Evolutionary conservation across 1,140 invertebrate genomes (phyloP).

Genomic region (Drosophila pandora): DNA sequence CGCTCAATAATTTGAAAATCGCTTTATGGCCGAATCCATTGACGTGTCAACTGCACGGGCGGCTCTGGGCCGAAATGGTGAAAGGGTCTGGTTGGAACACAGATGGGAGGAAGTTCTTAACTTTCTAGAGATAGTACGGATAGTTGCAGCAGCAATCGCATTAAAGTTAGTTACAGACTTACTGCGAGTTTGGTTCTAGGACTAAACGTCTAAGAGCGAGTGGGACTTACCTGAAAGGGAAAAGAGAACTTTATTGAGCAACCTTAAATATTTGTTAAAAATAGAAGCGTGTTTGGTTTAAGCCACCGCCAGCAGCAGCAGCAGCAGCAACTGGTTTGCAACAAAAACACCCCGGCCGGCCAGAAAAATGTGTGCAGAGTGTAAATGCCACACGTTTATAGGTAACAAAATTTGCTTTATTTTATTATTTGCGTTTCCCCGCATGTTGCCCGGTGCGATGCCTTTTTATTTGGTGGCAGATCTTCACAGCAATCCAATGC

Average conservation of each 20-base stretch:
- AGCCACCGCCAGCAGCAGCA: background rate
- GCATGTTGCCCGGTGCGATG: conserved; percentile 15
- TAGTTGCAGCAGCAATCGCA: background rate
- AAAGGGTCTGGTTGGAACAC: no score
- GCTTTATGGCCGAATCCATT: conserved; percentile 23
- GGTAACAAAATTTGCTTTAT: conserved; percentile 77
- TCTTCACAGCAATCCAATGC: conserved; percentile 70
- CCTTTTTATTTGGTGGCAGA: conserved; percentile 30
- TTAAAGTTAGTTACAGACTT: conserved; percentile 48
- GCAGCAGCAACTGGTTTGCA: background rate
- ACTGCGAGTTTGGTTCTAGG: conserved; percentile 63
- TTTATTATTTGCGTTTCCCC: conserved; percentile 67
- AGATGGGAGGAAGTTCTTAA: background rate
- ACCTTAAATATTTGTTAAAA: background rate
- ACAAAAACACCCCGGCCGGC: background rate
- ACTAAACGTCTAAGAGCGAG: conserved; percentile 7
- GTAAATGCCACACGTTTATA: conserved; percentile 70
- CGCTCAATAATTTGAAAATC: conserved; percentile 61
- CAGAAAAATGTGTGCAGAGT: conserved; percentile 63
- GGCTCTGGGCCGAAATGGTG: no score
- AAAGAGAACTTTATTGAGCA: conserved; percentile 1
- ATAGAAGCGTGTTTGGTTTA: background rate
- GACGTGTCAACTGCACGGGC: conserved; percentile 25
- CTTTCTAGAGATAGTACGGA: background rate
- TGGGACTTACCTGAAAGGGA: conserved; percentile 60